Conservation (phyloP, 2,888 invertebrate species). For the Cheilosia vernalis region DNA sequence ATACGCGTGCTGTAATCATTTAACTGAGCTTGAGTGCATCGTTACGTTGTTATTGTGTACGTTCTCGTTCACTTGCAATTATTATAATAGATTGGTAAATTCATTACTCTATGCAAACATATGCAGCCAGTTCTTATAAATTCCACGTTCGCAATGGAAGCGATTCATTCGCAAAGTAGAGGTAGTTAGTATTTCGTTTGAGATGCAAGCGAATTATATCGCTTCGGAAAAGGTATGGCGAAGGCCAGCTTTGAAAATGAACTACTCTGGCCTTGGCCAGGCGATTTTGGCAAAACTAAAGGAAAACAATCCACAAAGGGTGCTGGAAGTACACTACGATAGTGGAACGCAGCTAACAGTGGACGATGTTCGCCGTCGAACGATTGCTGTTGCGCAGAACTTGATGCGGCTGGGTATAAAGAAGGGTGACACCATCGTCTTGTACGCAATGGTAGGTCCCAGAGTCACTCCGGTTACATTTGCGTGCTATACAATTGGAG, state of each 20-base stretch:
- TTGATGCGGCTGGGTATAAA: slow-evolving; percentile 62
- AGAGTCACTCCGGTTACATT: slow-evolving; percentile 68
- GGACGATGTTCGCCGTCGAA: slow-evolving; percentile 59
- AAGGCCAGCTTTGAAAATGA: neutral
- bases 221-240: slow-evolving; percentile 40
- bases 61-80: too few relatives aligned
- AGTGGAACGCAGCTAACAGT: slow-evolving; percentile 44
- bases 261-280: slow-evolving; percentile 23
- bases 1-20: too few relatives aligned
- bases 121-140: neutral
- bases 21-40: too few relatives aligned
- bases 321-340: slow-evolving; percentile 74
- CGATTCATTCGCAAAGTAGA: too few relatives aligned
- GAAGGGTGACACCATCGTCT: slow-evolving; percentile 67
- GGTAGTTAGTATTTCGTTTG: too few relatives aligned
- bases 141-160: neutral
- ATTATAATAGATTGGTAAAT: too few relatives aligned
- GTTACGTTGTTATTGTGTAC: too few relatives aligned
- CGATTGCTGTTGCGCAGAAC: slow-evolving; percentile 64
- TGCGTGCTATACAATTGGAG: slow-evolving; percentile 67
- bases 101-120: too few relatives aligned
- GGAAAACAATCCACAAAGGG: slow-evolving; percentile 34
- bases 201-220: slow-evolving; percentile 19
- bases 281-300: slow-evolving; percentile 42
- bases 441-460: slow-evolving; percentile 66